Evolutionary conservation across 2,888 invertebrate species (phyloP).

Genomic region (Rhingia rostrata): DNA sequence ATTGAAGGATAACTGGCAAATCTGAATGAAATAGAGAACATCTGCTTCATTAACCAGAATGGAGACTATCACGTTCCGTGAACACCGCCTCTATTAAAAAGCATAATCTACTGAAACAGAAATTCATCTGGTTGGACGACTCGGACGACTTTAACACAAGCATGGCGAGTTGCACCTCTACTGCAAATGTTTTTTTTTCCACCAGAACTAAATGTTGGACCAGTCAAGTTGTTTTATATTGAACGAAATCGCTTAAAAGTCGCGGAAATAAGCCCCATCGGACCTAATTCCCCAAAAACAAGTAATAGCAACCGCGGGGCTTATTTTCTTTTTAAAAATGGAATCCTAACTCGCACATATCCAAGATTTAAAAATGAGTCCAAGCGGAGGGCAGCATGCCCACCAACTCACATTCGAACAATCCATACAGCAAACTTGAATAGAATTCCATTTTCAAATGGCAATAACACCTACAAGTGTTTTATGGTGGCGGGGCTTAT

Average conservation of each 20-base stretch:
- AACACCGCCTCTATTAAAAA: background rate
- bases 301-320: background rate
- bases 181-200: conserved; percentile 78
- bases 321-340: too few relatives aligned
- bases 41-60: conserved; percentile 82
- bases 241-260: conserved; percentile 78
- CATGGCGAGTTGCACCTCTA: conserved; percentile 77
- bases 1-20: conserved; percentile 83
- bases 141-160: conserved; percentile 77
- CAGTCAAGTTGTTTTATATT: conserved; percentile 83
- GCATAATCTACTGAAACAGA: conserved; percentile 48
- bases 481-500: too few relatives aligned
- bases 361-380: too few relatives aligned
- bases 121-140: conserved; percentile 53
- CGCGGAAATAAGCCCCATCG: conserved; percentile 75
- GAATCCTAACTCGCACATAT: too few relatives aligned
- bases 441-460: too few relatives aligned
- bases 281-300: background rate
- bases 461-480: too few relatives aligned
- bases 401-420: too few relatives aligned
- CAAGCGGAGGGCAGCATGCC: too few relatives aligned
- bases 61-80: conserved; percentile 78
- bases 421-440: too few relatives aligned
- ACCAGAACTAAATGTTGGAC: conserved; percentile 82
- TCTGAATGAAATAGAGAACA: conserved; percentile 80